These are phyloP conservation scores for Axea sp. DNA, from an alignment of 2,888 invertebrate genomes.

Conservation along the genomic window DNA sequence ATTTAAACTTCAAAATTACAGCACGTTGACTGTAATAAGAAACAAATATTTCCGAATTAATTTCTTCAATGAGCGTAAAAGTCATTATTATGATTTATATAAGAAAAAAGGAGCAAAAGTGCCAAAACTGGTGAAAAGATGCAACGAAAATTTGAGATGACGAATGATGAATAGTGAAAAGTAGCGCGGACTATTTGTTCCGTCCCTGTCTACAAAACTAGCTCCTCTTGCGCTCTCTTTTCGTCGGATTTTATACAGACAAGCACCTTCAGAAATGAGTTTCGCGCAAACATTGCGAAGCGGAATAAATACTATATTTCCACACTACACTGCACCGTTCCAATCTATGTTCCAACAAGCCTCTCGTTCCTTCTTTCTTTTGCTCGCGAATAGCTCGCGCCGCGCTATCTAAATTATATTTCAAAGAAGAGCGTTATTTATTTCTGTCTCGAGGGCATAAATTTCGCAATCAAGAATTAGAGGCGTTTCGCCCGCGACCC, in stretches of 20 bases:
- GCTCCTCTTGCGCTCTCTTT: conserved; percentile 25
- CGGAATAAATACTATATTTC: conserved; percentile 69
- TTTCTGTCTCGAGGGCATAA: conserved; percentile 71
- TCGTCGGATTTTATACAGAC: conserved; percentile 47
- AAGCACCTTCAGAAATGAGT: conserved; percentile 69
- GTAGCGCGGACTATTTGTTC: conserved; percentile 35
- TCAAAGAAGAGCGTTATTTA: conserved; percentile 71
- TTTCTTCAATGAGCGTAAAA: too few relatives aligned
- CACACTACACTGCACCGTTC: conserved; percentile 42
- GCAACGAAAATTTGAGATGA: conserved; percentile 14
- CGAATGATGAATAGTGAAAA: conserved; percentile 46
- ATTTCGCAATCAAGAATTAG: conserved; percentile 71
- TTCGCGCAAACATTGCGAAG: conserved; percentile 71
- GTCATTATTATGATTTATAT: too few relatives aligned
- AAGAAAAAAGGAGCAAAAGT: too few relatives aligned
- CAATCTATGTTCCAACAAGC: conserved; percentile 50
- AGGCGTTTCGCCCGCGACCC: conserved; percentile 55
- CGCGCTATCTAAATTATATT: conserved; percentile 73
- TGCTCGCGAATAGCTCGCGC: conserved; percentile 48
- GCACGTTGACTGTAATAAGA: too few relatives aligned
- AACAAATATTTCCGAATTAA: too few relatives aligned
- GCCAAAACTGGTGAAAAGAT: neutral
- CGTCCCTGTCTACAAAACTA: conserved; percentile 18
- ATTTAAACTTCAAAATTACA: too few relatives aligned
- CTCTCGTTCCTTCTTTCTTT: conserved; percentile 38